Base-by-base conservation (phyloP, 2,113 vertebrate genomes). In the Psephotus haematonotus region DNA sequence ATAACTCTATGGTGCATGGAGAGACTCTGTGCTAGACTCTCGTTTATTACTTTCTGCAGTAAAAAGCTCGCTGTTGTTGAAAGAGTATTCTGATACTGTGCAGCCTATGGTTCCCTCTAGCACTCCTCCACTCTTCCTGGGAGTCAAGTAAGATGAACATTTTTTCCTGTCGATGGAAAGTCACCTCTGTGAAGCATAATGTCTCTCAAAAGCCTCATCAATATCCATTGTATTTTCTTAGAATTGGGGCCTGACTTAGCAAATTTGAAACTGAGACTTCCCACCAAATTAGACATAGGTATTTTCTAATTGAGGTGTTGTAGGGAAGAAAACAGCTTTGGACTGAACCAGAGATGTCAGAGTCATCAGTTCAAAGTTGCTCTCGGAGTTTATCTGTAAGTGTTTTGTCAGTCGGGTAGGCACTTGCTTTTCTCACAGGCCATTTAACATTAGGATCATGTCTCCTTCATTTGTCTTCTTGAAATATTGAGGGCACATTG, bases 391-490 rank as follows among this genome's bases (percentile, higher is more conserved):
- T 69, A 50, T 94, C 87, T 89, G 63, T 33, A 35, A 67, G 80
- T 50, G 37, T 63, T 90, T 13, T 92, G 82, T 93, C 97, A 94
- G 57, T n/a, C 1, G 10, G 69, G 67, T 23, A 93, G 94, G 83
- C 70, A 44, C 68, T 74, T 63, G 65, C 79, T 93, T 74, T 91
- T 41, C 95, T 86, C 76, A 76, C n/a, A 75, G 87, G 33, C 91
- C 91, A 74, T 95, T 96, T 84, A 17, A 41, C 90, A 76, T 87
- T 27, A 53, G 74, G 79, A 83, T 95, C 72, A 9, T 57, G 81
- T 95, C 92, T 85, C 63, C 86, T 87, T 85, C 95, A 46, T 96
- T 94, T 89, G 89, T 96, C 97, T 82, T 64, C 52, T 15, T 88
- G 96, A 91, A 86, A 65, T 82, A 41, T 43, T 85, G 87, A 94